Evolutionary conservation across 2,797 vertebrate species (phyloP), one percentile per base, ranked within the genome.

Genomic region (Nothura maculosa): DNA sequence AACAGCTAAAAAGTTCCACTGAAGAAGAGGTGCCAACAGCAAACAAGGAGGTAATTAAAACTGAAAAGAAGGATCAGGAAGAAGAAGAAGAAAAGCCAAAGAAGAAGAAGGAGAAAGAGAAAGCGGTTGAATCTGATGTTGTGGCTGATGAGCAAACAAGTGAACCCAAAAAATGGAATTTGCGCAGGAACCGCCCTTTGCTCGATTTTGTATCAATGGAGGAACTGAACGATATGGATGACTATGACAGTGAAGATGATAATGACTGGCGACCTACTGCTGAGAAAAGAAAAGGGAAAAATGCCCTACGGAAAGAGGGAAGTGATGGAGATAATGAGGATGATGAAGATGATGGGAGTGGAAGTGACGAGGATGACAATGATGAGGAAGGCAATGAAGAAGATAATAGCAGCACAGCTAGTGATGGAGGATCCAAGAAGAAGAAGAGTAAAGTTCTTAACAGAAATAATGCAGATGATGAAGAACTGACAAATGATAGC

Each of bases 201-300:
- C 96, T 99, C 90, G 99, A 99, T 98, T 99, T 99, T 91, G 99
- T 99, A 11, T 99, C 99, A 0, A 99, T 99, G 98, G 99, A 99
- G 94, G 99, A 99, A 40, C 97, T 99, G 74, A 99, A 99, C 61
- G 99, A 99, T 82, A 99, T 99, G 98, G 99, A 99, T 85, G 99
- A 99, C 96, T 99, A 99, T 15, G 99, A 99, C 74, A 99, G 99
- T 9, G 99, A 99, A 92, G 99, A 99, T 48, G 99, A 99, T 92
- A 99, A 99, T 30, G 99, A 99, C 94, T 99, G 99, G 99, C 98
- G 99, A 36, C 99, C 99, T 10, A 97, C 98, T 9, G 98, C 98
- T 12, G 99, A 97, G 25, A 99, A 98, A 96, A 99, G 97, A 90
- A 99, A 98, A 90, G 97, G 98, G 54, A 99, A 98, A 93, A 95